Evolutionary conservation across 1,140 invertebrate genomes (phyloP).

Genomic region (Diorhabda elongata): DNA sequence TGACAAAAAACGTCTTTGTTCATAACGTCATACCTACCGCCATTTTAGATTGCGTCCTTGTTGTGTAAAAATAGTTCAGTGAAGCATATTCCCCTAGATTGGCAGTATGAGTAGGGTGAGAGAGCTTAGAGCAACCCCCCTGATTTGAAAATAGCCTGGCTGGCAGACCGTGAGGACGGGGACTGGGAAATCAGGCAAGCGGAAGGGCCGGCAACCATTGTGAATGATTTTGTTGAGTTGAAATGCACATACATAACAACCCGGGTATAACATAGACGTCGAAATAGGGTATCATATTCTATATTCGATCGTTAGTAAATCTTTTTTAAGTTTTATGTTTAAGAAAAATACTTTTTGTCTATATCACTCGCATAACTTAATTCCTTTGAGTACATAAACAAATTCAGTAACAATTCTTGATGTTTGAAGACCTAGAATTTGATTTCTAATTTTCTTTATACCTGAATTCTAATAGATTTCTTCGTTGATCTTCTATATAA

Average conservation of each 20-base stretch:
- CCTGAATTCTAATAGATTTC: no score
- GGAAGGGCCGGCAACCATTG: conserved; percentile 34
- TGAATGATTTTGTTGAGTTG: conserved; percentile 23
- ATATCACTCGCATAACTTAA: no score
- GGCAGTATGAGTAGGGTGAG: conserved; percentile 35
- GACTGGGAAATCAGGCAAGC: conserved; percentile 29
- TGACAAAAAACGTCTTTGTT: conserved; percentile 19
- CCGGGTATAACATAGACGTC: neutral
- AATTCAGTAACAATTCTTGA: no score
- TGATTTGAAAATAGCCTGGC: conserved; percentile 16
- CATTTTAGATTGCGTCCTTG: conserved; percentile 39
- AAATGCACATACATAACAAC: conserved; percentile 17
- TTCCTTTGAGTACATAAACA: no score
- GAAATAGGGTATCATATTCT: neutral
- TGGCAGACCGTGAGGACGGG: conserved; percentile 14
- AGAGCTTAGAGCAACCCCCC: conserved; percentile 27
- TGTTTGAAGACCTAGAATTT: no score
- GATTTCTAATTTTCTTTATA: no score
- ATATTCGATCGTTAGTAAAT: no score
- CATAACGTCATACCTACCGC: conserved; percentile 20
- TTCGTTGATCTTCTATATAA: no score
- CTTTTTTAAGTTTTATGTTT: no score
- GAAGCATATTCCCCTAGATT: conserved; percentile 42
- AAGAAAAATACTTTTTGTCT: no score
- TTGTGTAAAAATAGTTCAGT: conserved; percentile 42